Conservation (phyloP, 37 sponge, comb jelly and placozoan genomes). For the Geodia barretti region DNA sequence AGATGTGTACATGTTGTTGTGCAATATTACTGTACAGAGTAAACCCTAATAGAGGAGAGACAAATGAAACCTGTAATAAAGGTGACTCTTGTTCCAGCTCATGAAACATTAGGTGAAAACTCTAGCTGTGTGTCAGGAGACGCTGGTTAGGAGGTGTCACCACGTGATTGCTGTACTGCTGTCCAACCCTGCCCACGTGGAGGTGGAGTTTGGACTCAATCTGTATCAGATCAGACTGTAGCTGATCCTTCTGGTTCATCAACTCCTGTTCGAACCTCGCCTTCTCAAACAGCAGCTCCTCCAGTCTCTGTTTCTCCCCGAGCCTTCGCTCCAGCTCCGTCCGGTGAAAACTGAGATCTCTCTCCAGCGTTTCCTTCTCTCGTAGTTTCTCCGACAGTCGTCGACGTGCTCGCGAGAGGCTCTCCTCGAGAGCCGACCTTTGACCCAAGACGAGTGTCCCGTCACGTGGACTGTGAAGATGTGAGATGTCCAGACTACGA, state of each 20-base stretch:
- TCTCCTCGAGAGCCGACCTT: slow-evolving; percentile 44
- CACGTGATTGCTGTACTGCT: slow-evolving; percentile 2
- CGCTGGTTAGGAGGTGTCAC: too few species aligned
- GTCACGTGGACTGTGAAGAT: neutral
- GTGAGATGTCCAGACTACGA: neutral
- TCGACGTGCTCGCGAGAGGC: slow-evolving; percentile 38
- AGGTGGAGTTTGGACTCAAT: slow-evolving; percentile 53
- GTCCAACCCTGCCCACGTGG: slow-evolving; percentile 7
- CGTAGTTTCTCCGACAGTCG: slow-evolving; percentile 47
- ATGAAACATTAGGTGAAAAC: too few species aligned
- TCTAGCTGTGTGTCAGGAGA: too few species aligned
- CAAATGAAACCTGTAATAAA: too few species aligned
- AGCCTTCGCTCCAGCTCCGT: slow-evolving; percentile 61
- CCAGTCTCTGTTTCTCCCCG: slow-evolving; percentile 57
- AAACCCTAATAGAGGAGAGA: too few species aligned
- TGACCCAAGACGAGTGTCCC: neutral
- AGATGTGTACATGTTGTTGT: too few species aligned
- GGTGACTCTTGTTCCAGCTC: too few species aligned
- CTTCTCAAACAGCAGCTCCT: slow-evolving; percentile 74
- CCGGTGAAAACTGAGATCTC: slow-evolving; percentile 48
- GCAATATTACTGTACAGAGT: too few species aligned
- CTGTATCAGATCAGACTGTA: slow-evolving; percentile 35
- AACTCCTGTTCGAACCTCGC: slow-evolving; percentile 72
- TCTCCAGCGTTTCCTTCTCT: slow-evolving; percentile 57
- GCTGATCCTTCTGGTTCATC: slow-evolving; percentile 51